Evolutionary conservation across 2,888 invertebrate genomes (phyloP), one percentile per base, ranked within the genome.

Genomic region (Tolmerus cingulatus): DNA sequence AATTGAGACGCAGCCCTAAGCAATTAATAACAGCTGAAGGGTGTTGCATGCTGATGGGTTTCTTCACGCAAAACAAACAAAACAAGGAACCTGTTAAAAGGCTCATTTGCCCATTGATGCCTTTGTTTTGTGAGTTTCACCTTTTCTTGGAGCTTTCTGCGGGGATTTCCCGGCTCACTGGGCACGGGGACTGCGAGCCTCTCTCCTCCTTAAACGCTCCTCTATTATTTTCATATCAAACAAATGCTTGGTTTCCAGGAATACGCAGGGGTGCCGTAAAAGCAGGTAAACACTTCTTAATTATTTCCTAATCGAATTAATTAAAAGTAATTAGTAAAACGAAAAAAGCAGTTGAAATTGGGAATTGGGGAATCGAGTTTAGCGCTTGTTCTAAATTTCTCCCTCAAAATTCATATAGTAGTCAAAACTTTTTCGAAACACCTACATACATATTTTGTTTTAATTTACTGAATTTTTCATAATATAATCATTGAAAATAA

Each of bases 31-130:
- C 86, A 74, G 86, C 74, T 76, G 86, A 86, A 74, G 86, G 86
- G 86, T 74, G 86, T 86, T 86, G 86, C 86, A 86, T 86, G 86
- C 43, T 86, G 86, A 86, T 76, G 46, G 86, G 51, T 76, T 57
- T 84, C 86, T 82, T 82, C 57, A 86, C 86, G 51, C 86, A 86
- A 86, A 86, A 86, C 86, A 86, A 86, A 86, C 86, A 86, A 86
- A 86, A 86, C 66, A 37, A 43, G 30, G 51, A 40, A 84, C 74
- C 84, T 84, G 84, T 74, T 84, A 74, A 84, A 40, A 74, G 84
- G 84, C 43, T 74, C 84, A 84, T 84, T 84, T 84, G 66, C 30
- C 74, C 66, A 57, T 84, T 84, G 57, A 84, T 84, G 40, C 84
- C 84, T 57, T 84, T 84, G 84, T 84, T 84, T 84, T 84, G 23